Evolutionary conservation across 1,140 invertebrate species (phyloP).

Genomic region (Triops cancriformis): DNA sequence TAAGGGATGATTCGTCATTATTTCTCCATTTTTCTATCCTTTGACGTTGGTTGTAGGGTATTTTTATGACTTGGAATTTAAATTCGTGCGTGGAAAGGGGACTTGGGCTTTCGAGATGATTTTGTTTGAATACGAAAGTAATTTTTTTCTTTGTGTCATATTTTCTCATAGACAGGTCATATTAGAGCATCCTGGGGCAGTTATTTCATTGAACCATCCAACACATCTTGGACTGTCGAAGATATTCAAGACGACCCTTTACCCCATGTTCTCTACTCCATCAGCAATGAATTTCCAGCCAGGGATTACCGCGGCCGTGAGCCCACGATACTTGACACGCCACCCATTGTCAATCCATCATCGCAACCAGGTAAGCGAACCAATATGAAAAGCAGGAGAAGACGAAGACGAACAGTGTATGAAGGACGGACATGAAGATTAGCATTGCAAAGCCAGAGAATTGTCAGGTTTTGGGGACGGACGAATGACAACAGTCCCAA

Average conservation of each 20-base stretch:
- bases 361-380: background rate
- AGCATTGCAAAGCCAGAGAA: background rate
- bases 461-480: background rate
- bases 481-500: background rate
- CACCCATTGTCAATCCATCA: background rate
- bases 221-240: constrained; percentile 40
- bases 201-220: constrained; percentile 52
- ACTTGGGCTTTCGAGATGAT: background rate
- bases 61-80: background rate
- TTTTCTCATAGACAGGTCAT: constrained; percentile 50
- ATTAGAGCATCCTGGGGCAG: constrained; percentile 50
- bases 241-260: constrained; percentile 25
- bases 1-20: background rate
- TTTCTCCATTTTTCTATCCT: background rate
- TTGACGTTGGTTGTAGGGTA: background rate
- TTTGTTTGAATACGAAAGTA: constrained; percentile 17
- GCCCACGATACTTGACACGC: constrained; percentile 18
- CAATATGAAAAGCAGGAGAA: background rate
- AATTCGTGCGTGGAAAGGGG: background rate
- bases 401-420: background rate
- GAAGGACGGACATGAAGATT: background rate
- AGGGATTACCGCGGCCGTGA: background rate
- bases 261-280: constrained; percentile 29
- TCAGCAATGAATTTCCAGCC: background rate
- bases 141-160: constrained; percentile 22